Evolutionary conservation across 2,888 invertebrate species (phyloP), one percentile per base, ranked within the genome.

Genomic region (Thymelicus lineola): DNA sequence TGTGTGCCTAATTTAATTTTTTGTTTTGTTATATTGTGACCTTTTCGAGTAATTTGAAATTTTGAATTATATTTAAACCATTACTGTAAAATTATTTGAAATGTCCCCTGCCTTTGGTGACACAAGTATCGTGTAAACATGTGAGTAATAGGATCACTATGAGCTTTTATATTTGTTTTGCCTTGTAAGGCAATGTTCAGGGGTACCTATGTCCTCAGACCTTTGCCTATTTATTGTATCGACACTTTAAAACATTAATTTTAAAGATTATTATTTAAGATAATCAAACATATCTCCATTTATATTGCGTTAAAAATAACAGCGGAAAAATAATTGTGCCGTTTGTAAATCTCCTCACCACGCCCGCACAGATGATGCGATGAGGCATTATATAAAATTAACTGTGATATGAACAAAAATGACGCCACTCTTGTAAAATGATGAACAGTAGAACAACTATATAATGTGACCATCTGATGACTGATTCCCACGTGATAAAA

Each of bases 121-220:
- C 35, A 36, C 35, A 60, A 45, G 6, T n/a, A 55, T 55, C 7
- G 60, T 68, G 17, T 68, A 68, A 61, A 68, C 61, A 68, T 53
- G 67, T 68, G 55, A 68, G 67, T 68, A 61, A 63, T 17, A 48
- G n/a, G 36, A 50, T 36, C 50, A 50, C 20, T 42, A 50, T 61
- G 55, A 61, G 17, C 46, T 38, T 61, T 53, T 61, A 17, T 42
- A 57, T 53, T 53, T 68, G 61, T 28, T 61, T 53, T 61, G 35
- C 67, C 67, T 55, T 68, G 53, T 68, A 61, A 45, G 67, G 67
- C 17, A 55, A 68, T 55, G 45, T 61, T 61, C 66, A 66, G 59
- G 15, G 35, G 58, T 38, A 28, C 28, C 0, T 28, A 50, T 50
- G 35, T 63, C 62, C 48, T 63, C 36, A 48, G 12, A 12, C 12